Evolutionary conservation across 1,140 invertebrate species (phyloP).

Genomic region (Halesus radiatus): DNA sequence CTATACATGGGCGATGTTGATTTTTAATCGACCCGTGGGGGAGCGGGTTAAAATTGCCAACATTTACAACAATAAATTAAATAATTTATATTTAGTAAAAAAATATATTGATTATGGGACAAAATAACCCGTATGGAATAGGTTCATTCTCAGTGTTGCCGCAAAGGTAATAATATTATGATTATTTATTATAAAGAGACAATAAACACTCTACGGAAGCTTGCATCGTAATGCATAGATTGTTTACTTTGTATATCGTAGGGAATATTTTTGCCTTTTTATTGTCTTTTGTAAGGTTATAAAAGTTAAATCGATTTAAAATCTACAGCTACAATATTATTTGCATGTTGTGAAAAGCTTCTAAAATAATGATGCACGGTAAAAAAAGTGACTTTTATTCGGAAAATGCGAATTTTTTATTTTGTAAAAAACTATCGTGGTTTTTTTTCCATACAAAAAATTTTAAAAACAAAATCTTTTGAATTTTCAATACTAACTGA

Average conservation of each 20-base stretch:
- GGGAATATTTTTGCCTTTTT: neutral
- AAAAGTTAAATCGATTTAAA: neutral
- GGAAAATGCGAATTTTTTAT: neutral
- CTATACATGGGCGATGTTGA: too few relatives aligned
- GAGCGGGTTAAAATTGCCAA: too few relatives aligned
- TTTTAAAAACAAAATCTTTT: too few relatives aligned
- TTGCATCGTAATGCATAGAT: neutral
- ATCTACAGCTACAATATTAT: neutral
- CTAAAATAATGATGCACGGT: neutral
- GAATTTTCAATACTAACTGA: too few relatives aligned
- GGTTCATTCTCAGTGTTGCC: neutral
- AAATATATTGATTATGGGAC: too few relatives aligned
- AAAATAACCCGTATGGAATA: neutral
- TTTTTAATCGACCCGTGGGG: too few relatives aligned
- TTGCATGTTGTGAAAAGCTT: neutral
- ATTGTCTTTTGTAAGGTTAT: neutral
- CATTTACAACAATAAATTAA: too few relatives aligned
- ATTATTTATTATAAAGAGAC: slow-evolving; percentile 33
- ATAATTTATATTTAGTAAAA: too few relatives aligned
- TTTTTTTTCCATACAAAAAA: too few relatives aligned
- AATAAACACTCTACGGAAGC: slow-evolving; percentile 23
- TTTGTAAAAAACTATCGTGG: too few relatives aligned
- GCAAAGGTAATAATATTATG: neutral
- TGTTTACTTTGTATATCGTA: neutral
- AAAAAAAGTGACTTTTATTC: neutral